Evolutionary conservation across 2,113 vertebrate species (phyloP).

Genomic region (Isurus oxyrinchus): DNA sequence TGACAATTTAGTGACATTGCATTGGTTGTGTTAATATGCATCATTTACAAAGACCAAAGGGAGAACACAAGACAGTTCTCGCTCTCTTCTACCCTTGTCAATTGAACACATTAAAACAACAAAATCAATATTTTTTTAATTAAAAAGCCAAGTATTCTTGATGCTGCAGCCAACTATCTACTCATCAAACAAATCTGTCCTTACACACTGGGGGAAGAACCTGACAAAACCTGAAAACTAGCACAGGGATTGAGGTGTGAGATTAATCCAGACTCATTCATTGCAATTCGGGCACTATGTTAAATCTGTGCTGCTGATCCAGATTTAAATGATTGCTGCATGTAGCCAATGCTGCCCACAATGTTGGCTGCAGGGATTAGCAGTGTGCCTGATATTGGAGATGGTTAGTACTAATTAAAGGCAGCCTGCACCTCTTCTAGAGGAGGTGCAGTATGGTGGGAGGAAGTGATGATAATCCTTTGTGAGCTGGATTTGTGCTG

Average conservation of each 20-base stretch:
- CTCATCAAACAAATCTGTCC: neutral
- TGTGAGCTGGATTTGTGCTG: neutral
- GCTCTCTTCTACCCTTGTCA: neutral
- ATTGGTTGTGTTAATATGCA: neutral
- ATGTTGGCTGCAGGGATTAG: no score
- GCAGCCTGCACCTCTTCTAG: neutral
- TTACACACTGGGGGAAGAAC: neutral
- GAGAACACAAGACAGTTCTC: neutral
- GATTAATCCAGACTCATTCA: neutral
- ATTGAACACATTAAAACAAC: neutral
- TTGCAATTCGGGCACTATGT: neutral
- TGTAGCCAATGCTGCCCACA: neutral
- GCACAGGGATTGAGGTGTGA: neutral
- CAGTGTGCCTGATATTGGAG: neutral
- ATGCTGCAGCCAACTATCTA: neutral
- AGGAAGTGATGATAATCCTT: neutral
- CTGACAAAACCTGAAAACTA: neutral
- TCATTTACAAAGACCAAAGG: neutral
- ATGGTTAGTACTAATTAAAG: neutral
- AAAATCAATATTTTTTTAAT: neutral
- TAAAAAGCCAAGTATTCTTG: neutral
- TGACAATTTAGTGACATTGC: neutral
- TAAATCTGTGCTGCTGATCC: neutral
- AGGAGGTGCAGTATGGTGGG: neutral
- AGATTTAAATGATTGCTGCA: neutral